Evolutionary conservation across 2,797 vertebrate genomes (phyloP), one percentile per base, ranked within the genome.

Genomic region (Dendrocincla tyrannina): DNA sequence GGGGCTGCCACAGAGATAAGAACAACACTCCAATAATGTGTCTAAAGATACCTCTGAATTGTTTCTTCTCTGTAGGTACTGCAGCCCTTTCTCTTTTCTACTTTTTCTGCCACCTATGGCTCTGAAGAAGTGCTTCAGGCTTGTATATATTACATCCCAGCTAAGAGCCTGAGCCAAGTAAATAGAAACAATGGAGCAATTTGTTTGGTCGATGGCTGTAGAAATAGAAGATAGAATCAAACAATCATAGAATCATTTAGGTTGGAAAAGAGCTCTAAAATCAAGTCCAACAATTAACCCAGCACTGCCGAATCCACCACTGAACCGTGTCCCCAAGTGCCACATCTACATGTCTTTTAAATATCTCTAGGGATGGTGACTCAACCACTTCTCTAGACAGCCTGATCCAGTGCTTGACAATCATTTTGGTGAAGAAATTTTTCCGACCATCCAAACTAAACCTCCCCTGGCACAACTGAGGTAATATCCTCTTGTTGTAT

Each of bases 321-420:
- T 24, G 59, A 59, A 66, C 3, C 9, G 8, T n/a, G 18, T 13
- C 6, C 10, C 46, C 30, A 59, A 32, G 37, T 0, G 0, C 22
- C n/a, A 28, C 22, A 41, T 53, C 17, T 13, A 9, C 9, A 1
- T 6, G 12, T 32, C 39, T 73, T 78, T 53, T 37, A 53, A 66
- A 73, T 20, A 53, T 4, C 25, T 24, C 30, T 24, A 41, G 25
- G 13, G 46, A 66, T 47, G 16, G 7, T 35, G 22, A 72, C 30
- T 41, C 25, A 52, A 32, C 4, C 30, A 19, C 37, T 35, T 59
- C 46, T 46, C 33, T 24, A 11, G 12, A 30, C 8, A 72, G n/a
- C 30, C 37, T 64, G n/a, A 39, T 64, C 50, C 15, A 25, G 14
- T 16, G 20, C 33, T 46, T 46, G 33, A 53, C 39, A 66, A 59